phyloP scores from a whole-genome alignment of 2,888 invertebrate species.

The Aricia artaxerxes region DNA sequence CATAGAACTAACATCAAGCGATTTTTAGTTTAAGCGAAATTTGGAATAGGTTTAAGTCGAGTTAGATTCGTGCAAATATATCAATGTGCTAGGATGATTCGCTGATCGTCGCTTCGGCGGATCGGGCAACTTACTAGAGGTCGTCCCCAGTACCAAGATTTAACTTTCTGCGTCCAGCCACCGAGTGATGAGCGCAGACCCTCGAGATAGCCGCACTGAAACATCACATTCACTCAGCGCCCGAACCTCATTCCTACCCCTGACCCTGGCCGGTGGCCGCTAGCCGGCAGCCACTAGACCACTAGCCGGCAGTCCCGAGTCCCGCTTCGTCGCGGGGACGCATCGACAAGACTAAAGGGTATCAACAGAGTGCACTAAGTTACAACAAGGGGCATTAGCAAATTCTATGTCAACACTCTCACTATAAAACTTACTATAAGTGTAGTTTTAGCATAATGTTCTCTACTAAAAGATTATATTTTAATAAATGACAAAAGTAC shows the following conservation, averaged over 20 bases:
- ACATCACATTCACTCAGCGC: conserved; percentile 81
- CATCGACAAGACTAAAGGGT: conserved; percentile 17
- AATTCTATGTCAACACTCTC: conserved; percentile 36
- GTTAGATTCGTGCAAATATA: conserved; percentile 46
- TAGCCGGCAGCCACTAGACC: neutral
- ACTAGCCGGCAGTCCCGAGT: neutral
- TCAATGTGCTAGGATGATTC: conserved; percentile 76
- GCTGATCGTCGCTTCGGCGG: conserved; percentile 67
- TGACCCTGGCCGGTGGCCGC: conserved; percentile 18
- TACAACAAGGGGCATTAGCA: conserved; percentile 38
- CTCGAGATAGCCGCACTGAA: conserved; percentile 95
- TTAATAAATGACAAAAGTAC: conserved; percentile 17
- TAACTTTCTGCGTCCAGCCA: conserved; percentile 97
- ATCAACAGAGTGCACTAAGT: conserved; percentile 34
- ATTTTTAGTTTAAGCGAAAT: conserved; percentile 71
- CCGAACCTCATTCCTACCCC: conserved; percentile 38
- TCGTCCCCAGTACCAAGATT: conserved; percentile 98
- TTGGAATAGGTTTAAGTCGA: conserved; percentile 56
- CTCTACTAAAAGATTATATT: conserved; percentile 21
- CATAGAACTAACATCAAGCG: conserved; percentile 70
- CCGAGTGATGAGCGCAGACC: conserved; percentile 96
- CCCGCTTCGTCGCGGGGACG: neutral
- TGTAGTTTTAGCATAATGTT: conserved; percentile 27
- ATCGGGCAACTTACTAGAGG: conserved; percentile 93
- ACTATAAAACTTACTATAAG: conserved; percentile 31